phyloP scores from a whole-genome alignment of 1,140 invertebrate genomes.

The Notospermus geniculatus region DNA sequence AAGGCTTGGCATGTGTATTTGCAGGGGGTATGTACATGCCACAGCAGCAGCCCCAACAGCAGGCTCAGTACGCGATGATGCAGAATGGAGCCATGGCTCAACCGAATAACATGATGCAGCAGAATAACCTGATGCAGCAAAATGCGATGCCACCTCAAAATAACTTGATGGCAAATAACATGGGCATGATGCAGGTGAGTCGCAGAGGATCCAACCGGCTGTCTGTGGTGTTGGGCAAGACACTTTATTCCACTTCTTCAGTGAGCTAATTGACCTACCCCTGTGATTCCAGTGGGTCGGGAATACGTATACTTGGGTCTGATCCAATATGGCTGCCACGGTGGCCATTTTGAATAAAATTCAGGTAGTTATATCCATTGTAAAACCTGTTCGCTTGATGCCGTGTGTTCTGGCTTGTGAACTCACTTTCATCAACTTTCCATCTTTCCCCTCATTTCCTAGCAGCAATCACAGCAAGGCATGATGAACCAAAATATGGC shows the following conservation, averaged over 20 bases:
- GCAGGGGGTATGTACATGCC: conserved; percentile 38
- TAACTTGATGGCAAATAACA: conserved; percentile 12
- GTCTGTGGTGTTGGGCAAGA: neutral
- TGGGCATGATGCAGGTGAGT: conserved; percentile 19
- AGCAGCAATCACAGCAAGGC: neutral
- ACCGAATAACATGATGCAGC: conserved; percentile 21
- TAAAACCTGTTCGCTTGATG: no score
- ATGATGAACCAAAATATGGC: conserved; percentile 2
- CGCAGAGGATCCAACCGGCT: neutral
- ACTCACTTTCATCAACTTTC: no score
- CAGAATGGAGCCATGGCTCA: conserved; percentile 14
- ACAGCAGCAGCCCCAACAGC: conserved; percentile 22
- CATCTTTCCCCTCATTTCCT: no score
- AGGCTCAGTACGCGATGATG: conserved; percentile 27
- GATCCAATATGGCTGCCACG: no score
- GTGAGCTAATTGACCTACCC: no score
- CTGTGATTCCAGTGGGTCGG: neutral
- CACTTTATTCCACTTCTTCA: no score
- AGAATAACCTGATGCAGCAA: conserved; percentile 12
- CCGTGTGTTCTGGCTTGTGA: no score
- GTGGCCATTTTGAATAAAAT: no score
- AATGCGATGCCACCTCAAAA: conserved; percentile 8
- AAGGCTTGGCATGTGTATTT: conserved; percentile 2
- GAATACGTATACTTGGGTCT: no score
- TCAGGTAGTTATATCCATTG: no score